These are phyloP conservation scores for Aspidiotus destructor DNA, from an alignment of 2,888 invertebrate genomes.

Conservation along the genomic window DNA sequence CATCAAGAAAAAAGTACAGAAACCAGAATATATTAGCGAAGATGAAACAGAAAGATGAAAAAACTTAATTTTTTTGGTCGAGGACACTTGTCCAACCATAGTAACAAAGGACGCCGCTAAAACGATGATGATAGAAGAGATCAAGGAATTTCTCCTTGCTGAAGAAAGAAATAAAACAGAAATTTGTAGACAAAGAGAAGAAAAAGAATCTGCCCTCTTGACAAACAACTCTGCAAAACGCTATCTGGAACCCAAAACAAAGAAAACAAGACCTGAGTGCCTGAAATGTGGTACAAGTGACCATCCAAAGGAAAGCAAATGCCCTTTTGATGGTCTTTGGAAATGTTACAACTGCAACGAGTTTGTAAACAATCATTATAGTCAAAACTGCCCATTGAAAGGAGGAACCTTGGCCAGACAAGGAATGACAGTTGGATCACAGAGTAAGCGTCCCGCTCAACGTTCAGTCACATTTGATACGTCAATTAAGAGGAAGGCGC, in stretches of 20 bases:
- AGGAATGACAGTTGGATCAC: no score
- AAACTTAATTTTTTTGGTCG: background rate
- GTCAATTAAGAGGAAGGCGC: background rate
- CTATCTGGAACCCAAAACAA: background rate
- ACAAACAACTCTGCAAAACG: background rate
- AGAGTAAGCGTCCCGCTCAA: no score
- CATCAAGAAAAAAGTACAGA: background rate
- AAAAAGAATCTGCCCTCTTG: background rate
- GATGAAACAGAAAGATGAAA: background rate
- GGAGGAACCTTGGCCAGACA: no score
- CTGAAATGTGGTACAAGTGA: background rate
- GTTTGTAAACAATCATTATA: background rate
- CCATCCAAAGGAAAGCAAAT: background rate
- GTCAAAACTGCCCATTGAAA: background rate
- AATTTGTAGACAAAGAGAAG: background rate
- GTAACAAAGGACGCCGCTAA: background rate
- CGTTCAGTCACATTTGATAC: no score
- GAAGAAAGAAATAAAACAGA: background rate
- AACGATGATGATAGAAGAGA: background rate
- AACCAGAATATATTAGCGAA: background rate
- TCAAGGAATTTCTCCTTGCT: background rate
- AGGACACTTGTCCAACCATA: background rate
- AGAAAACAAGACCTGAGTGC: background rate
- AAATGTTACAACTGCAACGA: background rate
- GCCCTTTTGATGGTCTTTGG: background rate